phyloP scores from a whole-genome alignment of 2,797 vertebrate species.

The Tadarida brasiliensis region DNA sequence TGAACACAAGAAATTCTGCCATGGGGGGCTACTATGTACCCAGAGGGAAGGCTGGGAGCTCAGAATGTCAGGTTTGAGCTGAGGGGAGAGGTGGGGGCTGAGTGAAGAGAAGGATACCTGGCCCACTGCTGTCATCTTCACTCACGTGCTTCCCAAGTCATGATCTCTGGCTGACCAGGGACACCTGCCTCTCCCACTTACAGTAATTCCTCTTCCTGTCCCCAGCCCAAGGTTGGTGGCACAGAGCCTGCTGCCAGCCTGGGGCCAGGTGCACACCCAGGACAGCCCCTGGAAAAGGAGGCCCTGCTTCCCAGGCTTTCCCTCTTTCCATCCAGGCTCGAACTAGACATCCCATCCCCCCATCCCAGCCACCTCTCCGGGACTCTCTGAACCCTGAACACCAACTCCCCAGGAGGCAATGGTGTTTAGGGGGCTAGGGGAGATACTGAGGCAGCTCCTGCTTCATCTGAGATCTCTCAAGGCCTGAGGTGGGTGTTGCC shows the following conservation, averaged over 20 bases:
- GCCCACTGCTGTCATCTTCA: constrained; percentile 16
- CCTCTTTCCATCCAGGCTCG: background rate
- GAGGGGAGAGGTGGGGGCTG: background rate
- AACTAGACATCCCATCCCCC: background rate
- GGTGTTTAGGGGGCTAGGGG: accelerated
- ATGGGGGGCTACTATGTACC: background rate
- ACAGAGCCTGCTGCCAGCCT: background rate
- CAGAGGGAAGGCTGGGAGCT: background rate
- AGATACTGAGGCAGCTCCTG: background rate
- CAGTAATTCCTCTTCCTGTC: constrained; percentile 61
- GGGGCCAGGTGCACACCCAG: background rate
- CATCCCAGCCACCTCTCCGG: background rate
- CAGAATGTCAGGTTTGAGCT: background rate
- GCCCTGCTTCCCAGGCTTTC: background rate
- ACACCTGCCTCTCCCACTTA: constrained; percentile 65
- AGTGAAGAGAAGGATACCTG: background rate
- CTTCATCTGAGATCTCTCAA: background rate
- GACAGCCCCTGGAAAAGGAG: background rate
- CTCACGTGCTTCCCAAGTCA: constrained; percentile 53
- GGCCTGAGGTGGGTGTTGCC: background rate
- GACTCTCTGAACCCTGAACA: background rate
- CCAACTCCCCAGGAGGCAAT: background rate
- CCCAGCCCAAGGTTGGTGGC: constrained; percentile 13
- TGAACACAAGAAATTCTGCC: constrained; percentile 34
- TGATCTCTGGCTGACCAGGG: constrained; percentile 31